Evolutionary conservation across 1,140 invertebrate species (phyloP), one percentile per base, ranked within the genome.

Genomic region (Macrosteles quadrilineatus): DNA sequence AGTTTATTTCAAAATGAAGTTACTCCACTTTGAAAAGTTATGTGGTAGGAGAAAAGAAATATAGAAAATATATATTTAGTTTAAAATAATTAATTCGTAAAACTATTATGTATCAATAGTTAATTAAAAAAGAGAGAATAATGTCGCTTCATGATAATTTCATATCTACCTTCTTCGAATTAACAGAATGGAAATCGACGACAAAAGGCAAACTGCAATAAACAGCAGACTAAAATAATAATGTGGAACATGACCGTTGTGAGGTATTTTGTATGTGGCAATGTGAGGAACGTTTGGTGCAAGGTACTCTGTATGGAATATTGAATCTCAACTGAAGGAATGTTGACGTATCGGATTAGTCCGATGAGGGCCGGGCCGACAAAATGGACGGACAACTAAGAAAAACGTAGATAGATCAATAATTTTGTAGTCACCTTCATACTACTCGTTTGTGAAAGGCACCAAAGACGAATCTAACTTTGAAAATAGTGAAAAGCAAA

Each of bases 241-340:
- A 50, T 21, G 14, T 50, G 21, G 55, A 59, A 59, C 55, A 27
- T 59, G 55, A 59, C 55, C 55, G 55, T 30, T 3, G n/a, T 59
- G 55, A 59, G 55, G 55, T 59, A 59, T 36, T 36, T 36, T 59
- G 55, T 59, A 59, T 30, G 55, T 59, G 55, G 55, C 55, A 59
- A 59, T 59, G 55, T 59, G 25, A 59, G 55, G 55, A 6, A 25
- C 6, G 23, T 4, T 50, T 9, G 55, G 47, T 50, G 47, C 47
- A 4, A 50, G 47, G 47, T 50, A 50, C 47, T 50, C 6, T 19
- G 47, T 50, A 50, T 50, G 47, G 47, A 50, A 50, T 50, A 50
- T 50, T n/a, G 21, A 11, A 50, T 19, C 3, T 17, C n/a, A 4
- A 4, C 14, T 21, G 14, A 19, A 50, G 47, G 47, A 50, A 50